These are phyloP conservation scores for Tyrannus savana DNA, from an alignment of 2,113 vertebrate genomes.

Conservation along the genomic window DNA sequence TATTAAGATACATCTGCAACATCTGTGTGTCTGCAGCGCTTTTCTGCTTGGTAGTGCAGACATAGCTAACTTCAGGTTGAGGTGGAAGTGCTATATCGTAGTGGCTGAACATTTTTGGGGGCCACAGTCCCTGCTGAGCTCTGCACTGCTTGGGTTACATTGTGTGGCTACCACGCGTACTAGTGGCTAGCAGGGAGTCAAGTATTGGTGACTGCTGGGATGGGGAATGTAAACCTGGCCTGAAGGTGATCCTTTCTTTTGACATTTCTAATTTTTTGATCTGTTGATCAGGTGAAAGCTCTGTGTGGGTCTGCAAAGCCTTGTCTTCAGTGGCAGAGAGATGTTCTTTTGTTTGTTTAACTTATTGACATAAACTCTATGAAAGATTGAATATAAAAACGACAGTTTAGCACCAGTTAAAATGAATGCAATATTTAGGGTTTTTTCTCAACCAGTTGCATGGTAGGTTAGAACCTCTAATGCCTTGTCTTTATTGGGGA, in stretches of 20 bases:
- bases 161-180: neutral
- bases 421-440: neutral
- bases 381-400: neutral
- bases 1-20: neutral
- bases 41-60: neutral
- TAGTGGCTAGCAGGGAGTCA: accelerated
- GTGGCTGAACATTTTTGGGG: accelerated
- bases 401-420: neutral
- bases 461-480: neutral
- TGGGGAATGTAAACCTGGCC: neutral
- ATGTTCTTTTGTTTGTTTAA: neutral
- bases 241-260: neutral
- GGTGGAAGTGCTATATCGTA: neutral
- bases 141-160: neutral
- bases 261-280: neutral
- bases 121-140: neutral
- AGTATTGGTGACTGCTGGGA: neutral
- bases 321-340: neutral
- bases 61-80: neutral
- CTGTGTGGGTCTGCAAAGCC: neutral
- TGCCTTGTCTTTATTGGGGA: neutral
- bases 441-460: neutral
- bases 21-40: neutral
- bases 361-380: neutral
- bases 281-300: neutral